Conservation (phyloP, 2,888 invertebrate species). For the Drosophila ezoana region DNA sequence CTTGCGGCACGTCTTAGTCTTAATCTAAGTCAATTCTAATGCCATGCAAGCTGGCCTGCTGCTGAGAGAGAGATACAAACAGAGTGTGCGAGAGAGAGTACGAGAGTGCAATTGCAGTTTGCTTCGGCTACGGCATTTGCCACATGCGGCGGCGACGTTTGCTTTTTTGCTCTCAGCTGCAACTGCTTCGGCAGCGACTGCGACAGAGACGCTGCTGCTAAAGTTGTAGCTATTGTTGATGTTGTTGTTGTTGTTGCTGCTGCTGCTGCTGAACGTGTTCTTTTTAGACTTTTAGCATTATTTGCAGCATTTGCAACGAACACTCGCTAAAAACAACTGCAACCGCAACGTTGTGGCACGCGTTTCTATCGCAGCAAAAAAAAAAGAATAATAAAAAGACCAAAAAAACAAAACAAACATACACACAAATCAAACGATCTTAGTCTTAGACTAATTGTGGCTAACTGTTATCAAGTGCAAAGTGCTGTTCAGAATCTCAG, state of each 20-base stretch:
- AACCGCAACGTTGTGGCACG: constrained; percentile 84
- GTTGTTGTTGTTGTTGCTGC: constrained; percentile 53
- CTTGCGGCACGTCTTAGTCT: constrained; percentile 44
- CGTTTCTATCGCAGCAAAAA: constrained; percentile 79
- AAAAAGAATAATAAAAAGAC: constrained; percentile 31
- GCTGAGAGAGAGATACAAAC: constrained; percentile 5
- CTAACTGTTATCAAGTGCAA: constrained; percentile 28
- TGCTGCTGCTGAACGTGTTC: constrained; percentile 76
- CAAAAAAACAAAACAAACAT: constrained; percentile 26
- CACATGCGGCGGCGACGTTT: constrained; percentile 66
- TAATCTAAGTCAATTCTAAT: constrained; percentile 81
- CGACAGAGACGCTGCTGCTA: constrained; percentile 37
- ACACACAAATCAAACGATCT: constrained; percentile 33
- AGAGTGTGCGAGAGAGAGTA: constrained; percentile 22
- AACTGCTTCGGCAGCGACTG: constrained; percentile 40
- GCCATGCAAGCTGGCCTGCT: constrained; percentile 40
- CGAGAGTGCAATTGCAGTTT: constrained; percentile 32
- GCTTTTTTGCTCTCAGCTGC: constrained; percentile 60
- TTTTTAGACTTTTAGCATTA: constrained; percentile 84
- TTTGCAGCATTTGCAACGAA: constrained; percentile 84
- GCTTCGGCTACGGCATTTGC: constrained; percentile 68
- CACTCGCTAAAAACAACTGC: constrained; percentile 84
- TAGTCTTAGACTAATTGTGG: constrained; percentile 30
- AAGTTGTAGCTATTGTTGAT: constrained; percentile 49
- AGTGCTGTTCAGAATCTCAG: constrained; percentile 14